Conservation (phyloP, 1,140 invertebrate species). For the Lucilia sericata region DNA sequence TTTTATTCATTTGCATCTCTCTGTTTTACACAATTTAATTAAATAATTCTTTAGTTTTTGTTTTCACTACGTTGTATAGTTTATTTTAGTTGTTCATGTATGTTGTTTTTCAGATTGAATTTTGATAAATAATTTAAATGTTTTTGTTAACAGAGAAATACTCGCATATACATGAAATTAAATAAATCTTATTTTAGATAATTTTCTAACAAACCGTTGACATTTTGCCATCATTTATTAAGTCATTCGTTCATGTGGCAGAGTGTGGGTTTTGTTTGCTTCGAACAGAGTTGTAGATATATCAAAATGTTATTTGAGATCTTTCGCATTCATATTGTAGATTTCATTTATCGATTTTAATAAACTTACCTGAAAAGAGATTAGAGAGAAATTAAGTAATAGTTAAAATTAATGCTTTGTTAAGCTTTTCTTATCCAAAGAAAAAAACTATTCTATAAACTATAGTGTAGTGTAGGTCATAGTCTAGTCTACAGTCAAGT, state of each 20-base stretch:
- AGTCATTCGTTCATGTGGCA: not conserved
- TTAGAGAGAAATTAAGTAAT: too few relatives aligned
- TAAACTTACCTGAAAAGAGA: too few relatives aligned
- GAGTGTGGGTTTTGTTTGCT: too few relatives aligned
- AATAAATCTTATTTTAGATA: constrained; percentile 28
- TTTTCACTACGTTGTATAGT: not conserved
- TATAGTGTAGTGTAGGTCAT: too few relatives aligned
- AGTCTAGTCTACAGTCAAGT: too few relatives aligned
- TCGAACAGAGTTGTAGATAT: too few relatives aligned
- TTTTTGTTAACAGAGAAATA: not conserved
- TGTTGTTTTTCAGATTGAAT: not conserved
- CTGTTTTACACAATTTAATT: not conserved
- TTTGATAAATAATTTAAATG: constrained; percentile 21
- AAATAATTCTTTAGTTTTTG: constrained; percentile 3
- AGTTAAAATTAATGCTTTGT: too few relatives aligned
- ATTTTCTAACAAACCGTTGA: constrained; percentile 36
- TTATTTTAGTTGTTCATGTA: not conserved
- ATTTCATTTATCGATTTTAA: too few relatives aligned
- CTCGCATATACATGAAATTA: not conserved
- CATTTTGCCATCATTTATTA: constrained; percentile 33
- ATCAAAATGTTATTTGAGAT: too few relatives aligned
- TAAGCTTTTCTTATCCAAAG: too few relatives aligned
- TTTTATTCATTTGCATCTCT: not conserved
- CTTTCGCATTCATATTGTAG: too few relatives aligned
- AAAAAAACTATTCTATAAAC: too few relatives aligned